Evolutionary conservation across 2,797 vertebrate genomes (phyloP).

Genomic region (Leptodactylus fallax): DNA sequence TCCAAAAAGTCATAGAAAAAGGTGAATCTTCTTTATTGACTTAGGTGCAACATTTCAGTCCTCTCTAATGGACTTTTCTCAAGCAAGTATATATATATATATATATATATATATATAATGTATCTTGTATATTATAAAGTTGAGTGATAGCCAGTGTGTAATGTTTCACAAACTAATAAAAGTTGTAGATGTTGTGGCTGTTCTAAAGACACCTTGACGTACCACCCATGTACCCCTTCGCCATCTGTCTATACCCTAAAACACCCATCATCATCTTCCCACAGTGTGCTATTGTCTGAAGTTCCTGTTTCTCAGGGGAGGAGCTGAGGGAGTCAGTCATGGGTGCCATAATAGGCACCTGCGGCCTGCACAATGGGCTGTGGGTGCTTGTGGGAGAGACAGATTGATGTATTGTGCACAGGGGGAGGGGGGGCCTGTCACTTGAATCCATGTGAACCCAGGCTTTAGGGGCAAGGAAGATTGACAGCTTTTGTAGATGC

Average conservation of each 20-base stretch:
- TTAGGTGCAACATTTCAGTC: no score
- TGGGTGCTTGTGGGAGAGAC: conserved; percentile 93
- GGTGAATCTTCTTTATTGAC: no score
- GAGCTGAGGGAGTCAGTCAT: conserved; percentile 83
- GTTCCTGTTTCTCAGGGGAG: conserved; percentile 90
- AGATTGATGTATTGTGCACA: conserved; percentile 98
- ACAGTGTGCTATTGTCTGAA: conserved; percentile 91
- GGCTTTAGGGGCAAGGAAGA: conserved; percentile 92
- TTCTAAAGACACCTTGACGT: conserved; percentile 71
- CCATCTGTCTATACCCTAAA: conserved; percentile 86
- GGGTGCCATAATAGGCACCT: conserved; percentile 98
- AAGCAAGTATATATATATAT: background rate
- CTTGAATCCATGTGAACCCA: conserved; percentile 89
- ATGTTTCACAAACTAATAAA: background rate
- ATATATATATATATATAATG: background rate
- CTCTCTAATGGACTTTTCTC: no score
- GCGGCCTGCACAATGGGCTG: conserved; percentile 91
- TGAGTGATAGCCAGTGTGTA: no score
- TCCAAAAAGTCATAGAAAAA: no score
- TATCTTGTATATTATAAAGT: background rate
- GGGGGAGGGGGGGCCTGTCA: conserved; percentile 88
- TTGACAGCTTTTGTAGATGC: conserved; percentile 99
- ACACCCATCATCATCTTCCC: conserved; percentile 80
- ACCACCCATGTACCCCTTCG: conserved; percentile 67
- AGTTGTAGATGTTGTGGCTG: conserved; percentile 56